These are phyloP conservation scores for Semotilus atromaculatus DNA, from an alignment of 2,797 vertebrate genomes.

Conservation along the genomic window DNA sequence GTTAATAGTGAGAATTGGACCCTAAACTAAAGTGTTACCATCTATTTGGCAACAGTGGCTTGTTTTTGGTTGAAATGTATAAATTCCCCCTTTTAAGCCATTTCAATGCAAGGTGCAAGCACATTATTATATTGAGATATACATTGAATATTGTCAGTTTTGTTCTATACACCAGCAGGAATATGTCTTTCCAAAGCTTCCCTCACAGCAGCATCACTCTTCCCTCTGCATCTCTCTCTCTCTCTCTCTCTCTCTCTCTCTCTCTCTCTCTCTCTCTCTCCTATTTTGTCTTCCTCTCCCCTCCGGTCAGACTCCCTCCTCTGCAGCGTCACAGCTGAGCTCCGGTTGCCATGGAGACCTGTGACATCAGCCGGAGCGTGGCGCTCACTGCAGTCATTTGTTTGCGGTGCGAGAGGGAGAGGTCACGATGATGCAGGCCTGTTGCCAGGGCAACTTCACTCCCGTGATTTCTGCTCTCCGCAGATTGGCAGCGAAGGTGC, in stretches of 20 bases:
- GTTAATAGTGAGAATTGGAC: no score
- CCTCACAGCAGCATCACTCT: conserved; percentile 26
- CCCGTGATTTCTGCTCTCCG: conserved; percentile 59
- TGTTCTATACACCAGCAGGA: background rate
- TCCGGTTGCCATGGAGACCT: conserved; percentile 71
- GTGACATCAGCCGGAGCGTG: conserved; percentile 74
- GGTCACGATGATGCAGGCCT: conserved; percentile 66
- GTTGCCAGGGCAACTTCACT: conserved; percentile 77
- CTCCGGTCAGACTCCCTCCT: conserved; percentile 35
- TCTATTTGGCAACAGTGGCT: background rate
- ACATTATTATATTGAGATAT: background rate
- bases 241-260: no score
- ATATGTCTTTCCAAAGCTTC: conserved; percentile 19
- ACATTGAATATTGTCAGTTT: background rate
- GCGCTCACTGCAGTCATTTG: conserved; percentile 69
- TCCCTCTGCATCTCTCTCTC: conserved; percentile 1
- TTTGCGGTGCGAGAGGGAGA: conserved; percentile 60
- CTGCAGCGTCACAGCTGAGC: conserved; percentile 68
- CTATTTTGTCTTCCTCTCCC: conserved; percentile 3
- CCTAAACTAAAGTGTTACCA: no score
- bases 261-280: background rate
- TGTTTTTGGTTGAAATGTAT: background rate
- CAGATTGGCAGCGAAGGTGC: conserved; percentile 46
- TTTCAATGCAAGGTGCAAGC: background rate
- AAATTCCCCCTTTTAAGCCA: no score